Base-by-base conservation (phyloP, 2,888 invertebrate genomes). In the Trachelus stipa region DNA sequence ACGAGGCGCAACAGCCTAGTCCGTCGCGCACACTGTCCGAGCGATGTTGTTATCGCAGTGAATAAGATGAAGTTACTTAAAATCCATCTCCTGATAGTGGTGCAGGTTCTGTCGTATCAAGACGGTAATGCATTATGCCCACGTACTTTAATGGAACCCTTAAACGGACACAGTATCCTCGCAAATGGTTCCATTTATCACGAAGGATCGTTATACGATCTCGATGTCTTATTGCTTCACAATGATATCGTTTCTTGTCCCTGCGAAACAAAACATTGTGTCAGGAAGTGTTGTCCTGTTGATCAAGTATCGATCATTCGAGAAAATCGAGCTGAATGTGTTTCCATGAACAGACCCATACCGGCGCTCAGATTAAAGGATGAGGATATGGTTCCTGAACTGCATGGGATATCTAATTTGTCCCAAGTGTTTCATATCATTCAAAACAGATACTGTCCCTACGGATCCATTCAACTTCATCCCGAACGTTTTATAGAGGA, bases 401-500 rank as follows among this genome's bases (percentile, higher is more conserved):
- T 56, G 23, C 40, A 15, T 56, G 40, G 23, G 23, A 56, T 56
- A 23, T 56, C 40, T 9, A 6, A 34, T 23, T 56, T 56, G 40
- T 23, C 40, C 40, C 40, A 56, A 56, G 40, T 56, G 40, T 91
- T 90, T 73, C 33, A 56, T 11, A 31, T 89, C 11, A 68, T 88
- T 4, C 81, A 79, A 15, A 84, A 82, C 34, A 80, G 76, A 71
- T 40, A 12, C 9, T 90, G 87, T 79, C 84, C 87, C 0, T 75
- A 30, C 33, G 78, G 74, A 2, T 40, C 40, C 4, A 86, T 79
- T 76, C 78, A 76, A 15, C 81, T 91, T 34, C 81, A 87, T 11
- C 88, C 90, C 4, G 37, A 69, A 0, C 71, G 11, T 0, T 80
- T 37, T 68, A n/a, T 68, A 35, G 76, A 77, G 0, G 91, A 91